Percentiles rank a stretch among this genome's conserved stretches.
phyloP scores from a whole-genome alignment of 1,140 invertebrate species.

The Pachypeltis micranthus region DNA sequence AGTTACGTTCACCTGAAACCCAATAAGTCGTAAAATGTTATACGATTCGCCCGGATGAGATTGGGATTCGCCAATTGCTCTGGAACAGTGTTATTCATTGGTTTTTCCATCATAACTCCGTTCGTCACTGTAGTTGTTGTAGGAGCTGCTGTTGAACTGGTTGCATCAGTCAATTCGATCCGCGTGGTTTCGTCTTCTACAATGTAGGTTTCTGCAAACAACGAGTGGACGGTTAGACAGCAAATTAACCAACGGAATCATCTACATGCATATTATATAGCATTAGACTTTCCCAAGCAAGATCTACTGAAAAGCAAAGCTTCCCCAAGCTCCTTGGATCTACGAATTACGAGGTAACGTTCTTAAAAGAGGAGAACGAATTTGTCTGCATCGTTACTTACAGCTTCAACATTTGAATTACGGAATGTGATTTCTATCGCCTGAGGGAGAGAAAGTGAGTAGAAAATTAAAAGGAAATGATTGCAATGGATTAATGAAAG shows the following conservation, averaged over 20 bases:
- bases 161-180: neutral
- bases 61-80: neutral
- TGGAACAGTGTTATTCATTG: neutral
- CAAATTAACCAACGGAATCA: neutral
- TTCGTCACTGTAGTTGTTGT: neutral
- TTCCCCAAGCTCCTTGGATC: neutral
- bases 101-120: neutral
- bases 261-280: neutral
- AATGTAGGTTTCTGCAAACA: neutral
- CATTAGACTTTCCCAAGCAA: neutral
- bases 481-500: too few species aligned
- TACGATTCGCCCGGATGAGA: neutral
- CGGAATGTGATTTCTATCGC: too few species aligned
- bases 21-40: neutral
- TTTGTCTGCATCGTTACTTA: neutral
- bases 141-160: neutral
- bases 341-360: neutral
- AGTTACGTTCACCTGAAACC: too few species aligned
- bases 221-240: neutral
- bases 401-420: too few species aligned
- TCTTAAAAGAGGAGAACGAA: neutral
- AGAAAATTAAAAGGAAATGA: too few species aligned
- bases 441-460: too few species aligned
- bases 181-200: neutral
- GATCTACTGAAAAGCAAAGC: neutral